Base-by-base conservation (phyloP, 2,888 invertebrate genomes). In the Tiliacea citrago region DNA sequence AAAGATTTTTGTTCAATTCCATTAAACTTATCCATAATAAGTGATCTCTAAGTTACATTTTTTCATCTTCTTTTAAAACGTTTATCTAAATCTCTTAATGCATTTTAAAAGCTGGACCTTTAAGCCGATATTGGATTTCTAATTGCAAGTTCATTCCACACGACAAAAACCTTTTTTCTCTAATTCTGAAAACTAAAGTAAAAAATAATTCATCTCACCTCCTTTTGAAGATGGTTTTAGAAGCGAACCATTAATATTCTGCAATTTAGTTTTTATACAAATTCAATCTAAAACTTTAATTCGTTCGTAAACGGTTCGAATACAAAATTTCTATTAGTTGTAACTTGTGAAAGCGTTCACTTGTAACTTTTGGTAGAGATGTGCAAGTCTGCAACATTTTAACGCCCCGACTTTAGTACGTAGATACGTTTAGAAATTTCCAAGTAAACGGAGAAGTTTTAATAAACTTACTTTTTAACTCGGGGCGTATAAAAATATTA, bases 231-330 rank as follows among this genome's bases (percentile, higher is more conserved):
- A 65, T 74, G 68, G 68, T 73, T 81, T 60, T 74, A 55, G 51
- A 74, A 77, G 60, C 45, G 62, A 61, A 13, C 47, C 39, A 62
- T 74, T 79, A 66, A 55, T 68, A 74, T 72, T 63, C 58, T 76
- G 68, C 74, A 81, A 83, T 77, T 75, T 60, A 58, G 66, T 81
- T 87, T 86, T 83, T 77, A 67, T 35, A 67, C 49, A 75, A 88
- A 86, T 76, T 86, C 74, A 81, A 88, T 86, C 53, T 79, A 77
- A 83, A 86, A 86, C 73, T 86, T 84, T 60, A 73, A 87, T 87
- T 83, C 60, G 51, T 70, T 84, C 62, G 73, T 70, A 77, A 78
- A 82, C 75, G 82, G 8, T 84, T 81, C 42, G 58, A 76, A 75
- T 79, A 76, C 57, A 63, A 81, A 68, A 68, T 66, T 70, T 73